A percentile compares a stretch with the other conserved stretches of the same genome.
Evolutionary conservation across 2,113 vertebrate genomes (phyloP).

Genomic region (Cololabis saira): DNA sequence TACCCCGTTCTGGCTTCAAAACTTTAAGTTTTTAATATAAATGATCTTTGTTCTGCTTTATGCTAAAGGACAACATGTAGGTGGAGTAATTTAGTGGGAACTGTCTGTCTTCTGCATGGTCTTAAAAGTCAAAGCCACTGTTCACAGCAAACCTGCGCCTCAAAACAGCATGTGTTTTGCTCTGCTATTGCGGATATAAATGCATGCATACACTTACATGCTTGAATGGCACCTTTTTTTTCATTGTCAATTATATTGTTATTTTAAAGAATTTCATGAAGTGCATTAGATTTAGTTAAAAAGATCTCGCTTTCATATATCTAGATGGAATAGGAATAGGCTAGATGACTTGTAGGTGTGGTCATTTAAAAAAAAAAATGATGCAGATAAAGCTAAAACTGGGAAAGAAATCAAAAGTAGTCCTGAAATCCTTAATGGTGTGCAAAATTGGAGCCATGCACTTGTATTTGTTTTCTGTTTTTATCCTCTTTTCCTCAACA

Average conservation of each 20-base stretch:
- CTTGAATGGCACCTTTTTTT: slow-evolving; percentile 62
- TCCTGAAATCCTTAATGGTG: slow-evolving; percentile 7
- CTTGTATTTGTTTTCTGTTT: slow-evolving; percentile 62
- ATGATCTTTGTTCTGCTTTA: not conserved
- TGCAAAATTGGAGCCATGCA: slow-evolving; percentile 34
- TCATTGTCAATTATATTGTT: slow-evolving; percentile 44
- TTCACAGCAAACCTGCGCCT: slow-evolving; percentile 32
- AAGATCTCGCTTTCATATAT: not conserved
- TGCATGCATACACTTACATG: slow-evolving; percentile 51
- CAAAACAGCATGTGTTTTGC: slow-evolving; percentile 57
- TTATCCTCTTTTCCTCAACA: slow-evolving; percentile 68
- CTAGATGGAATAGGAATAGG: not conserved
- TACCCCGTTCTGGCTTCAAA: no score
- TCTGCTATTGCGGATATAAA: slow-evolving; percentile 34
- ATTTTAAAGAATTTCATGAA: slow-evolving; percentile 27
- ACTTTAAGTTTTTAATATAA: no score
- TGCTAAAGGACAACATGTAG: slow-evolving; percentile 1
- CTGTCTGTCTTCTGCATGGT: slow-evolving; percentile 55
- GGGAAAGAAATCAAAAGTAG: not conserved
- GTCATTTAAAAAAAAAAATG: no score
- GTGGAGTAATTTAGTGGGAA: not conserved
- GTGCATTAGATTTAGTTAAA: not conserved
- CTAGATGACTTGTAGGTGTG: not conserved
- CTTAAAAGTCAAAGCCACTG: slow-evolving; percentile 33
- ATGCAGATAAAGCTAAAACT: not conserved